phyloP scores from a whole-genome alignment of 1,140 invertebrate genomes.

The Zaprionus gabonicus region DNA sequence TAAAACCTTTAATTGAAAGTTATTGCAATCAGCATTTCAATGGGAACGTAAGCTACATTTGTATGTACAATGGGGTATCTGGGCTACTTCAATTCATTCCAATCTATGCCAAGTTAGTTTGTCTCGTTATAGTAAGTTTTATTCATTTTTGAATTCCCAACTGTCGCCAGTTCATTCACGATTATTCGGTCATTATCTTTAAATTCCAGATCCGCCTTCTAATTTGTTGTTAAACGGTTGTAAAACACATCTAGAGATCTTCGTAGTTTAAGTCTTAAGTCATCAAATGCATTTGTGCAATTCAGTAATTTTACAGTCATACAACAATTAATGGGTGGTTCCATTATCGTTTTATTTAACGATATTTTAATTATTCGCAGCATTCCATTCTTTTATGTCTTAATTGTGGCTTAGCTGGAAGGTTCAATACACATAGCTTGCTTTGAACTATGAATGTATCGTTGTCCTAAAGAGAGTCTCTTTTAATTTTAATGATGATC shows the following conservation, averaged over 20 bases:
- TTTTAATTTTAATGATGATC: neutral
- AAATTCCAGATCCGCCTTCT: neutral
- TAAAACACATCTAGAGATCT: neutral
- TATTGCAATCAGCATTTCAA: neutral
- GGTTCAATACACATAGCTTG: neutral
- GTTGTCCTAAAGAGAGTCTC: neutral
- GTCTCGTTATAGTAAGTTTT: neutral
- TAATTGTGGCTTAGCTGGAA: neutral
- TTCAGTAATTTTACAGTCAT: neutral
- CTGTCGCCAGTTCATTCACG: neutral
- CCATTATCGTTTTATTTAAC: neutral
- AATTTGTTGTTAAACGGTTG: neutral
- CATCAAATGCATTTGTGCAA: neutral
- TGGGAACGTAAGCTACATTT: neutral
- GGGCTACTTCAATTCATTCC: neutral
- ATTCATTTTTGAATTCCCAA: no score
- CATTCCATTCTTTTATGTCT: neutral
- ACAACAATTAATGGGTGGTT: neutral
- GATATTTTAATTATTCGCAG: neutral
- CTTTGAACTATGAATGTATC: neutral
- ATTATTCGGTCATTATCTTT: neutral
- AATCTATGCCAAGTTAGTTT: neutral
- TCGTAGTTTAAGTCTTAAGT: neutral
- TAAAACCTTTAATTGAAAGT: conserved; percentile 20
- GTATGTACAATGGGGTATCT: neutral